A percentile compares a stretch with the other conserved stretches of the same genome.
phyloP scores from a whole-genome alignment of 2,888 invertebrate genomes.

The Drosophila neutralis region DNA sequence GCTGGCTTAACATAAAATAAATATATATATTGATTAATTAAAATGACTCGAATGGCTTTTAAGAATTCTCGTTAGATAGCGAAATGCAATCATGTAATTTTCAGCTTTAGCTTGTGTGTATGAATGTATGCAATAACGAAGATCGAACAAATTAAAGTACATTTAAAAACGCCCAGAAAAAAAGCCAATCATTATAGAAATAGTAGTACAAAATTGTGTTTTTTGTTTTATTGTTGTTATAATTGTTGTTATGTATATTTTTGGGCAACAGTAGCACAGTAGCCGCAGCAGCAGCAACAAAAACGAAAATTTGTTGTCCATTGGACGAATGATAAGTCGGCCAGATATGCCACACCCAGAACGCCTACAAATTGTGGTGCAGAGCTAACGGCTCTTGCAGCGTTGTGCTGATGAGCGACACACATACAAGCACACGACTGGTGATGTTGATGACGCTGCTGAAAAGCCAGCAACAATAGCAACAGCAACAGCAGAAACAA shows the following conservation, averaged over 20 bases:
- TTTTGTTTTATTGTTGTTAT: constrained; percentile 7
- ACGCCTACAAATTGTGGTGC: constrained; percentile 81
- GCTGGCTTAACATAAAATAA: not conserved
- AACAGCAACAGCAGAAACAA: constrained; percentile 24
- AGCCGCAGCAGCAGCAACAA: constrained; percentile 30
- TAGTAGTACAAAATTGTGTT: constrained; percentile 18
- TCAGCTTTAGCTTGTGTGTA: not conserved
- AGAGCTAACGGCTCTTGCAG: constrained; percentile 74
- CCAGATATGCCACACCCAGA: constrained; percentile 79
- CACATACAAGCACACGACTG: constrained; percentile 32
- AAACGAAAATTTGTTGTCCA: constrained; percentile 54
- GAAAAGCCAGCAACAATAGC: constrained; percentile 58
- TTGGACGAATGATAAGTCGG: constrained; percentile 74
- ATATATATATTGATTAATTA: not conserved
- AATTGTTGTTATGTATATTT: constrained; percentile 40
- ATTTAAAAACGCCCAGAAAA: constrained; percentile 39
- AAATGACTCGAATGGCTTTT: not conserved
- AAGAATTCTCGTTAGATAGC: not conserved
- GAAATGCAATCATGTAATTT: not conserved
- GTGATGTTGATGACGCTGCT: constrained; percentile 70
- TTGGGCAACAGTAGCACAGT: constrained; percentile 19
- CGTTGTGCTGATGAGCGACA: constrained; percentile 70
- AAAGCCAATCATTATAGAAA: constrained; percentile 16
- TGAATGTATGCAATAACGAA: constrained; percentile 1
- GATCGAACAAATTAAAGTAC: constrained; percentile 46